These are phyloP conservation scores for Narcine bancroftii DNA, from an alignment of 2,113 vertebrate genomes.

Conservation along the genomic window DNA sequence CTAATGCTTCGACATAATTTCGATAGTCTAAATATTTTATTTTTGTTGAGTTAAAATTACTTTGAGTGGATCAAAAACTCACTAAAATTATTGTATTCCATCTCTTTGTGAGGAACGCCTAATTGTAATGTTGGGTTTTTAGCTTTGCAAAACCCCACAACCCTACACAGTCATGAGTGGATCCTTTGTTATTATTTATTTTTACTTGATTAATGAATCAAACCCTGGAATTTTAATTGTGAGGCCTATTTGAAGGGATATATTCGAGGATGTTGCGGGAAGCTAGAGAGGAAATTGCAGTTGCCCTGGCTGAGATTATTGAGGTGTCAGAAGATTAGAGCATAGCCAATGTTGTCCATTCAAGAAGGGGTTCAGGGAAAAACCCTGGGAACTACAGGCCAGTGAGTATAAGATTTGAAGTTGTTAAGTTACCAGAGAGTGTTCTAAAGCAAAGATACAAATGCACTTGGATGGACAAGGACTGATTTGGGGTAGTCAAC, in stretches of 20 bases:
- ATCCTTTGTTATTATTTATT: not conserved
- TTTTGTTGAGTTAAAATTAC: not conserved
- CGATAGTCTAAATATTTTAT: not conserved
- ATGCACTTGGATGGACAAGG: too few species aligned
- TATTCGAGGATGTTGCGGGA: too few species aligned
- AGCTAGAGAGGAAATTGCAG: too few species aligned
- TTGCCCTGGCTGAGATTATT: too few species aligned
- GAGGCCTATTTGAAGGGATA: not conserved
- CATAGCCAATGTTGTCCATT: too few species aligned
- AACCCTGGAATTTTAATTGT: not conserved
- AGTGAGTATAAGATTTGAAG: too few species aligned
- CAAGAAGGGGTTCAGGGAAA: too few species aligned
- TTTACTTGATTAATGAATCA: constrained; percentile 1
- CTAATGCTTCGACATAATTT: not conserved
- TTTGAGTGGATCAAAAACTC: not conserved
- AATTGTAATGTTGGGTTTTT: not conserved
- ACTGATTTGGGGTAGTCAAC: too few species aligned
- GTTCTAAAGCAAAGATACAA: too few species aligned
- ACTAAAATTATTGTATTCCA: not conserved
- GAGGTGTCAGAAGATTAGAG: too few species aligned
- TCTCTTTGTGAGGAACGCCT: not conserved
- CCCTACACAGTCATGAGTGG: not conserved
- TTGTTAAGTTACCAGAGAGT: too few species aligned
- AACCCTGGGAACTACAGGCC: too few species aligned
- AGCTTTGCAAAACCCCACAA: not conserved